Evolutionary conservation across 1,140 invertebrate species (phyloP).

Genomic region (Drosophila lacertosa): DNA sequence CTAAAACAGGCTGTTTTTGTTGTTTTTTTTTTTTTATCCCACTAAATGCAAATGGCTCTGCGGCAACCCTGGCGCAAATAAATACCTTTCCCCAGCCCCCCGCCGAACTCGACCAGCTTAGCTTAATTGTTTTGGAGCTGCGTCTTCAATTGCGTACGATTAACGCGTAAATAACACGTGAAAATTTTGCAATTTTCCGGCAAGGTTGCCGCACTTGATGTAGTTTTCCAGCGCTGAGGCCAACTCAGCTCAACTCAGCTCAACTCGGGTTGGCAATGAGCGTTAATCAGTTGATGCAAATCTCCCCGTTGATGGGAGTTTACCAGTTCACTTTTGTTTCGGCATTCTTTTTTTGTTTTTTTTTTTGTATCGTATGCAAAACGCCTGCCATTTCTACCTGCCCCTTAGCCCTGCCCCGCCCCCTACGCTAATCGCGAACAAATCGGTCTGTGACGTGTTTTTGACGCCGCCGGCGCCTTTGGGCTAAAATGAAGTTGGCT

Average conservation of each 20-base stretch:
- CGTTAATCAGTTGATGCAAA: slow-evolving; percentile 61
- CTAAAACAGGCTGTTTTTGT: no score
- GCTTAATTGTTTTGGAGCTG: slow-evolving; percentile 54
- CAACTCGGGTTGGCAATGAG: slow-evolving; percentile 61
- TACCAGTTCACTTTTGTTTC: slow-evolving; percentile 60
- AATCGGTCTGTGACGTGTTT: neutral
- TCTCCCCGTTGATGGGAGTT: slow-evolving; percentile 62
- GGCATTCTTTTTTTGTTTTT: no score
- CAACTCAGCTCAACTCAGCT: neutral
- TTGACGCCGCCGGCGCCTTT: slow-evolving; percentile 24
- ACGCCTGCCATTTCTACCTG: slow-evolving; percentile 27
- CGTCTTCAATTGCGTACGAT: slow-evolving; percentile 68
- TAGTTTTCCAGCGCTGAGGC: slow-evolving; percentile 22
- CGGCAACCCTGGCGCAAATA: slow-evolving; percentile 72
- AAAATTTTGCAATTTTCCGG: slow-evolving; percentile 75
- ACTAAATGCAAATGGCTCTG: slow-evolving; percentile 71
- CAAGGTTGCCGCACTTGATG: slow-evolving; percentile 43
- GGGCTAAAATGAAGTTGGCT: slow-evolving; percentile 57
- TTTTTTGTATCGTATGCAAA: no score
- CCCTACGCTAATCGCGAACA: neutral
- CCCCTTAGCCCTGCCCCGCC: neutral
- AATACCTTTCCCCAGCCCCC: slow-evolving; percentile 35
- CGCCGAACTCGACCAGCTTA: slow-evolving; percentile 9
- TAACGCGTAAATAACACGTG: slow-evolving; percentile 70
- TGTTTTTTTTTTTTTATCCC: slow-evolving; percentile 53